phyloP scores from a whole-genome alignment of 1,140 invertebrate species.

The Hirudo medicinalis region DNA sequence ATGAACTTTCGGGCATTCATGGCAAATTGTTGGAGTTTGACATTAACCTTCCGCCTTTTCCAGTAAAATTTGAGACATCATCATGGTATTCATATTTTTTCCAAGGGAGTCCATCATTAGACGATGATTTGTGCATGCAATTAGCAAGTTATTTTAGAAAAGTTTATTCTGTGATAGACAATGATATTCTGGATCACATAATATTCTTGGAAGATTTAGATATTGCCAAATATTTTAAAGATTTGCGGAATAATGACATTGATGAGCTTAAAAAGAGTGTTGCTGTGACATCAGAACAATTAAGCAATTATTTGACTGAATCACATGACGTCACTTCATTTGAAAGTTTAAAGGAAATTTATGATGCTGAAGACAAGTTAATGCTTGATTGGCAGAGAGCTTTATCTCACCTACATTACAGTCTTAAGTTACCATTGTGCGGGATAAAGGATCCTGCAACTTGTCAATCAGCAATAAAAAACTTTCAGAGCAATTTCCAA shows the following conservation, averaged over 20 bases:
- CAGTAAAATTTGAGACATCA: too few species aligned
- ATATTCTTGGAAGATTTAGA: neutral
- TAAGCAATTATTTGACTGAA: neutral
- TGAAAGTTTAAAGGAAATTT: neutral
- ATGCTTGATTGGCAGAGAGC: neutral
- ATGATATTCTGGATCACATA: neutral
- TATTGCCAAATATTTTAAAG: neutral
- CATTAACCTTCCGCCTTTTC: too few species aligned
- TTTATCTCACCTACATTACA: neutral
- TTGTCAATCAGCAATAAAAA: neutral
- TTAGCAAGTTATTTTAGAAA: too few species aligned
- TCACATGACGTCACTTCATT: neutral
- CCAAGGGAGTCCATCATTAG: too few species aligned
- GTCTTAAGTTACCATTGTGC: neutral
- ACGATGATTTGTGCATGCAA: too few species aligned
- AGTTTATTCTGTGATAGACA: neutral
- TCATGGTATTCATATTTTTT: too few species aligned
- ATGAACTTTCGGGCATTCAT: too few species aligned
- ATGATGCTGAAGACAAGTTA: slow-evolving; percentile 1
- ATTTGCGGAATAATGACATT: neutral
- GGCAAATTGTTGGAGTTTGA: too few species aligned
- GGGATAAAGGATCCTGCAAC: neutral
- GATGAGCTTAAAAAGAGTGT: neutral
- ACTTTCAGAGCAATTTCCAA: neutral
- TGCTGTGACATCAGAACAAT: neutral